A percentile compares a stretch with the other conserved stretches of the same genome.
phyloP scores from a whole-genome alignment of 2,797 vertebrate genomes.

The Tamandua tetradactyla region DNA sequence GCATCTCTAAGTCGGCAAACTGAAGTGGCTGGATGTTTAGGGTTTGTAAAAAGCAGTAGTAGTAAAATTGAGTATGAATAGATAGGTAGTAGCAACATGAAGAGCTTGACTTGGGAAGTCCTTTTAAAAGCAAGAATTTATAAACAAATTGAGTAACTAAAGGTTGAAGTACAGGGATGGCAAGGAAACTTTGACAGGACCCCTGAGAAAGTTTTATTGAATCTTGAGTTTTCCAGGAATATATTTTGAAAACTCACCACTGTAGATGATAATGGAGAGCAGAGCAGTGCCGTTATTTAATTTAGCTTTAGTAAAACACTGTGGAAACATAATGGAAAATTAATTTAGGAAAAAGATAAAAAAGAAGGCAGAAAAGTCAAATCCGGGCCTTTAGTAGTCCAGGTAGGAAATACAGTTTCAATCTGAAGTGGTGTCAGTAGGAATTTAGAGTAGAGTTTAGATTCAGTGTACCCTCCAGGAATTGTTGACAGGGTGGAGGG shows the following conservation, averaged over 20 bases:
- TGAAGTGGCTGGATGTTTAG: not conserved
- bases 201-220: not conserved
- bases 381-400: not conserved
- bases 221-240: not conserved
- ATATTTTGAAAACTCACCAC: not conserved
- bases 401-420: not conserved
- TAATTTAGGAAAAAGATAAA: not conserved
- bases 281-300: not conserved
- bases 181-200: not conserved
- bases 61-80: not conserved
- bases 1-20: not conserved
- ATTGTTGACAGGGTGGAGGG: not conserved
- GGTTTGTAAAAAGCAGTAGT: not conserved
- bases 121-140: not conserved
- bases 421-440: not conserved
- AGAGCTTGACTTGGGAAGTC: not conserved
- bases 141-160: not conserved
- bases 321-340: not conserved
- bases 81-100: not conserved
- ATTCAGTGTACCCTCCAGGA: not conserved
- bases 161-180: not conserved
- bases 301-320: constrained; percentile 28
- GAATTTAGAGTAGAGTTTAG: not conserved
- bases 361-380: not conserved
- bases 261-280: not conserved